Percentiles rank a stretch among this genome's conserved stretches.
phyloP scores from a whole-genome alignment of 2,797 vertebrate genomes.

The Coccyzus lansbergi region DNA sequence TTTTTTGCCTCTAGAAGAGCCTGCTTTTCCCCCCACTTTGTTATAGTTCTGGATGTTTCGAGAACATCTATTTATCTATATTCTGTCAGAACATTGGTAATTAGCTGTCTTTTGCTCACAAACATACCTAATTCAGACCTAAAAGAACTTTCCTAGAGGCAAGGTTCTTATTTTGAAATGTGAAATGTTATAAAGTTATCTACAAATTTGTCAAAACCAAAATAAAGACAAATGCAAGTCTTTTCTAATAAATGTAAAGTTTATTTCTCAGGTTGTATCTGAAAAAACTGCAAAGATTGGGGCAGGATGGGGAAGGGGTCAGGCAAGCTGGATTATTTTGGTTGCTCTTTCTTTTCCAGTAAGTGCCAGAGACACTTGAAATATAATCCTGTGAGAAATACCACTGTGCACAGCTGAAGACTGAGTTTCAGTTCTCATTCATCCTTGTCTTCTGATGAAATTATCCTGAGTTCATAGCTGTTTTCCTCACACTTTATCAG shows the following conservation, averaged over 20 bases:
- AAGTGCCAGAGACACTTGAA: neutral
- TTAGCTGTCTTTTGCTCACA: neutral
- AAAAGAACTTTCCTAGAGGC: neutral
- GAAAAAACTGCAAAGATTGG: neutral
- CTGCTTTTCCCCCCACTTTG: neutral
- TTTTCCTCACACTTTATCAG: neutral
- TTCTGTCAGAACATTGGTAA: neutral
- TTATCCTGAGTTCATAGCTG: neutral
- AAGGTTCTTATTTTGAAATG: neutral
- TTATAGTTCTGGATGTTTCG: neutral
- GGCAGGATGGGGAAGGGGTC: no score
- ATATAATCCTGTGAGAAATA: neutral
- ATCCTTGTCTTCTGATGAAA: neutral
- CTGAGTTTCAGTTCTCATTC: neutral
- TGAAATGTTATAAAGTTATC: neutral
- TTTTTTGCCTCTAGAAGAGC: neutral
- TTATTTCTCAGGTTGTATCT: neutral
- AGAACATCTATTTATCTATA: neutral
- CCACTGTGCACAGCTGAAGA: neutral
- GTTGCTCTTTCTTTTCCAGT: neutral
- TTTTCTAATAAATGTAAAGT: neutral
- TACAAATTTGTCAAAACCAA: neutral
- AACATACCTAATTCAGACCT: neutral
- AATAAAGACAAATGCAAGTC: neutral
- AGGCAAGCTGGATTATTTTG: neutral